These are phyloP conservation scores for Sciurus vulgaris DNA, from an alignment of 2,797 vertebrate genomes.

Conservation along the genomic window DNA sequence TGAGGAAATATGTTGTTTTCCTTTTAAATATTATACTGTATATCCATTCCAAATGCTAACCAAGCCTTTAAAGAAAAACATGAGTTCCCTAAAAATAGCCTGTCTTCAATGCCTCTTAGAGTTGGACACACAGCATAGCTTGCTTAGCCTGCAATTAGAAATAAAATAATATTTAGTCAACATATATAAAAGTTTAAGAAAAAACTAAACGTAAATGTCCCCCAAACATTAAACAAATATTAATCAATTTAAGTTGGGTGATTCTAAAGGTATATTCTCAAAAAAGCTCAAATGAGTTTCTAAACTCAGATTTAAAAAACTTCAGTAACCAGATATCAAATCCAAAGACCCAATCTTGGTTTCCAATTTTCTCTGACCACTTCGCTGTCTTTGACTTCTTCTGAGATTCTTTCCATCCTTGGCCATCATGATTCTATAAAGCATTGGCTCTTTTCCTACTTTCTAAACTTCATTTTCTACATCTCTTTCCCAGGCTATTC, in stretches of 20 bases:
- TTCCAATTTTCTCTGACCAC: not conserved
- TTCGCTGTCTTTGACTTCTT: not conserved
- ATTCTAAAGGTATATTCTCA: constrained; percentile 22
- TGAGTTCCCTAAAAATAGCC: constrained; percentile 82
- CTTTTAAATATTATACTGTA: constrained; percentile 83
- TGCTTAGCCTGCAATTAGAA: constrained; percentile 67
- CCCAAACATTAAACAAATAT: constrained; percentile 59
- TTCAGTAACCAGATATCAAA: constrained; percentile 61
- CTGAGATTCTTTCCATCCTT: not conserved
- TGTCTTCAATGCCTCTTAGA: constrained; percentile 76
- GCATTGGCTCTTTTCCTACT: not conserved
- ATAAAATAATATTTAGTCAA: constrained; percentile 74
- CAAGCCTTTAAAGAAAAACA: constrained; percentile 82
- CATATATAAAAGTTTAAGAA: constrained; percentile 58
- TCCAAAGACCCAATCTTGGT: not conserved
- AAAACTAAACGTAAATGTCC: constrained; percentile 57
- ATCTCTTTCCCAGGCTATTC: not conserved
- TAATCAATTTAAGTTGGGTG: constrained; percentile 43
- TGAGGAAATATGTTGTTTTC: constrained; percentile 84
- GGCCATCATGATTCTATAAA: not conserved
- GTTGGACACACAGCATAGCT: constrained; percentile 61
- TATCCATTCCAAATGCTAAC: constrained; percentile 83
- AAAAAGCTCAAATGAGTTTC: constrained; percentile 36
- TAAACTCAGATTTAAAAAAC: constrained; percentile 24
- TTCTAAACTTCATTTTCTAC: not conserved